phyloP scores from a whole-genome alignment of 2,797 vertebrate genomes.

The Merluccius polli region DNA sequence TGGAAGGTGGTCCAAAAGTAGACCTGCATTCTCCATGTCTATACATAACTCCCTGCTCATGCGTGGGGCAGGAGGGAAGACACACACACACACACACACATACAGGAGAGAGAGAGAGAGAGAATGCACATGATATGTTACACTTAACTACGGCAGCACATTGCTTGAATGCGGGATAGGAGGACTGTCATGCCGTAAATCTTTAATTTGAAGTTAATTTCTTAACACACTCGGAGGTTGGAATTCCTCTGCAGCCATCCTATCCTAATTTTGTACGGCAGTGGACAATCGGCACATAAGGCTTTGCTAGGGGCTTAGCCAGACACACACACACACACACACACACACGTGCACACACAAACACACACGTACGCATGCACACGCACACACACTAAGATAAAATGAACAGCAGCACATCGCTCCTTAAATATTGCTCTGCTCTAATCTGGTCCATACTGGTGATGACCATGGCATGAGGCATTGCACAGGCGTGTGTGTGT shows the following conservation, averaged over 20 bases:
- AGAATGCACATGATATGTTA: not conserved
- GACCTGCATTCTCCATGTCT: constrained; percentile 1
- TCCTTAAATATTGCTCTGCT: constrained; percentile 47
- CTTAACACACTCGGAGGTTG: not conserved
- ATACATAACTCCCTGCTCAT: not conserved
- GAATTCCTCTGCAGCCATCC: not conserved
- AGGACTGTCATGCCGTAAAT: not conserved
- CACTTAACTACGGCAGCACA: constrained; percentile 1
- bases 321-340: constrained; percentile 3
- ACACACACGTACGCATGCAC: not conserved
- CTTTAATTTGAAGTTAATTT: constrained; percentile 1
- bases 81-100: constrained; percentile 3
- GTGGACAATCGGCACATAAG: not conserved
- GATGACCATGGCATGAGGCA: constrained; percentile 41
- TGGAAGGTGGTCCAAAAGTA: not conserved
- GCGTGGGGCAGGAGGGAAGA: not conserved
- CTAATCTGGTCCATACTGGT: constrained; percentile 46
- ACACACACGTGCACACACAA: constrained; percentile 6
- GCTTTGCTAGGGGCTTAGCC: constrained; percentile 1
- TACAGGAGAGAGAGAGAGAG: not conserved
- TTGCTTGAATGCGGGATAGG: not conserved
- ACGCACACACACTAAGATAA: constrained; percentile 14
- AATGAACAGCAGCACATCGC: constrained; percentile 15
- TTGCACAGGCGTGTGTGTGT: constrained; percentile 23
- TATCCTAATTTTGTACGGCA: not conserved